A percentile compares a stretch with the other conserved stretches of the same genome.
Conservation (phyloP, 1,140 invertebrate species). For the Oncopodura yosiiana region DNA sequence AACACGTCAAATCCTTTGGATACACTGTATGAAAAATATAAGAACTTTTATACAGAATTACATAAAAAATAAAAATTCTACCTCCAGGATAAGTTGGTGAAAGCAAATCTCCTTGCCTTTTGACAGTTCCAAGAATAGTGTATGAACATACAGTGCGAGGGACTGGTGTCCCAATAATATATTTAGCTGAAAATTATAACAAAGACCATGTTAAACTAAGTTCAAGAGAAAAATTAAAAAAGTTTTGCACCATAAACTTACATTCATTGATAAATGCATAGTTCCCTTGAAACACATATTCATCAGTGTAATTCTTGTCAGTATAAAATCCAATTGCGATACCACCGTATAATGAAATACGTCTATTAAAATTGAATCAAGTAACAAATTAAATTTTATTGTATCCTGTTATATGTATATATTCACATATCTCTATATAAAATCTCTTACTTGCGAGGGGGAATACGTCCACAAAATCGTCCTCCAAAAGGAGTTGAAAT, state of each 20-base stretch:
- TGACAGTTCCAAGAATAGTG: conserved; percentile 61
- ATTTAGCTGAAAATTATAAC: conserved; percentile 47
- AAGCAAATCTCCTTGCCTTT: conserved; percentile 73
- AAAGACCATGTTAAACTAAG: not conserved
- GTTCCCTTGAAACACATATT: conserved; percentile 69
- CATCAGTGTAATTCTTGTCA: conserved; percentile 68
- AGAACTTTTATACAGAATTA: too few species aligned
- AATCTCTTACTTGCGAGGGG: too few species aligned
- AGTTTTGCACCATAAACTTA: conserved; percentile 49
- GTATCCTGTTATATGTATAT: too few species aligned
- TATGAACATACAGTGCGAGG: conserved; percentile 70
- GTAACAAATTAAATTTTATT: too few species aligned
- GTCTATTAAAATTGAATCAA: too few species aligned
- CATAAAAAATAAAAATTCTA: too few species aligned
- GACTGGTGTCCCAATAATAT: conserved; percentile 77
- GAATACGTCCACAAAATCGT: conserved; percentile 89
- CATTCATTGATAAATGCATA: conserved; percentile 90
- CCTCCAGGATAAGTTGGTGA: conserved; percentile 98
- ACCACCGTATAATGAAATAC: conserved; percentile 81
- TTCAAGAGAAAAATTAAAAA: conserved; percentile 6
- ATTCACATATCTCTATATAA: too few species aligned
- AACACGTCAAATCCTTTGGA: conserved; percentile 87
- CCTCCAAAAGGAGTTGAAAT: conserved; percentile 93
- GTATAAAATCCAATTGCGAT: conserved; percentile 93
- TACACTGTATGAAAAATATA: too few species aligned